Conservation (phyloP, 1,140 invertebrate genomes). For the Cephus cinctus region DNA sequence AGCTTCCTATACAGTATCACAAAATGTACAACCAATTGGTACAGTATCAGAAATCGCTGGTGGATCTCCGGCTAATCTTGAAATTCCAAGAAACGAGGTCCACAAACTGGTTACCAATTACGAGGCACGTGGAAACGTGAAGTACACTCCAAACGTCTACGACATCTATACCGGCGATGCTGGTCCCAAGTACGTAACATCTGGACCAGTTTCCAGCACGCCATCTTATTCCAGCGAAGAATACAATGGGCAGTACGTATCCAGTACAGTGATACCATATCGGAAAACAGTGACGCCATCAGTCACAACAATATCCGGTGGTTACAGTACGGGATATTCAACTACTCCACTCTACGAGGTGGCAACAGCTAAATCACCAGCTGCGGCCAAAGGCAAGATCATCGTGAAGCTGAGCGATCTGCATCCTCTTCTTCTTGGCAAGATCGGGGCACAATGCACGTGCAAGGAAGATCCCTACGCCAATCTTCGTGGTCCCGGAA, state of each 20-base stretch:
- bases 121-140: slow-evolving; percentile 30
- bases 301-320: slow-evolving; percentile 28
- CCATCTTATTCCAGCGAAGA: background rate
- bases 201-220: background rate
- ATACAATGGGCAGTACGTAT: too few species aligned
- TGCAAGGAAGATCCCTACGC: slow-evolving; percentile 66
- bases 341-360: slow-evolving; percentile 21
- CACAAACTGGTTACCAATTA: slow-evolving; percentile 31
- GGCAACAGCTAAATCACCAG: slow-evolving; percentile 4
- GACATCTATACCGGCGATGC: slow-evolving; percentile 13
- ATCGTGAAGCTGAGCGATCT: slow-evolving; percentile 67
- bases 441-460: slow-evolving; percentile 72
- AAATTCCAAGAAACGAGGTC: slow-evolving; percentile 15
- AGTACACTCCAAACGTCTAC: slow-evolving; percentile 33
- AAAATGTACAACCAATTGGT: too few species aligned
- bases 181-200: slow-evolving; percentile 7
- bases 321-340: slow-evolving; percentile 19
- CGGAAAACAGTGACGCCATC: slow-evolving; percentile 23
- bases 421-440: slow-evolving; percentile 67
- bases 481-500: slow-evolving; percentile 36
- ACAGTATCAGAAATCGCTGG: too few species aligned
- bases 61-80: slow-evolving; percentile 1
- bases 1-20: too few species aligned
- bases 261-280: too few species aligned
- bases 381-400: slow-evolving; percentile 53